Conservation (phyloP, 2,113 vertebrate species). For the Picathartes gymnocephalus region DNA sequence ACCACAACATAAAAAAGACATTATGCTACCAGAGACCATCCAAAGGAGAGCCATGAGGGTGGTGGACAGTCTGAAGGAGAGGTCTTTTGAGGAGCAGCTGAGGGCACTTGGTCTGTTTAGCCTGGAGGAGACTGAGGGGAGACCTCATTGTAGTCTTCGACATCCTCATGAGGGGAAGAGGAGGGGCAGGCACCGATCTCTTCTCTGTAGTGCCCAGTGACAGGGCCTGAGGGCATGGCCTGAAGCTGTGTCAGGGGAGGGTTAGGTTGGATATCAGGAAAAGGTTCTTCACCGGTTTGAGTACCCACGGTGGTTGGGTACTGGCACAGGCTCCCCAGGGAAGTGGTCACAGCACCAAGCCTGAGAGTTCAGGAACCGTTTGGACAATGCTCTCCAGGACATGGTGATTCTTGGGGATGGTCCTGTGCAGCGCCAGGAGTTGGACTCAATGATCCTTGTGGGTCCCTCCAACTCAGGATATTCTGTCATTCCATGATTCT, state of each 20-base stretch:
- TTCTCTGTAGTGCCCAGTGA: neutral
- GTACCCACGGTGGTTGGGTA: neutral
- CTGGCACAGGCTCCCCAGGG: neutral
- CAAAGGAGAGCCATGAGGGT: neutral
- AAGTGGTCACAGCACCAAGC: neutral
- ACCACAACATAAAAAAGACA: neutral
- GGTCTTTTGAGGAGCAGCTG: rapidly evolving
- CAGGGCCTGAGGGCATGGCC: neutral
- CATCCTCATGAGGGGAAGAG: rapidly evolving
- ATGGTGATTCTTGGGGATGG: neutral
- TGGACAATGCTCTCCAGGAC: neutral
- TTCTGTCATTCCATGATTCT: neutral
- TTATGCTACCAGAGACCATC: neutral
- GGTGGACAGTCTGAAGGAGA: neutral
- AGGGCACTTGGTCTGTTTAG: neutral
- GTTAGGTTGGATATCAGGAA: neutral
- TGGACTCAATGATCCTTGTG: neutral
- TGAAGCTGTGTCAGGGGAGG: neutral
- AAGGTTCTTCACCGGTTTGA: neutral
- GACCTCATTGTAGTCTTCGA: rapidly evolving
- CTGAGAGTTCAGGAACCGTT: rapidly evolving
- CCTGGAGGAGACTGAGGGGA: neutral
- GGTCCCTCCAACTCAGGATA: neutral
- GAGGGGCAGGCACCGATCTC: rapidly evolving
- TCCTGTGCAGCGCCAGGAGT: rapidly evolving